Conservation (phyloP, 2,113 vertebrate genomes). For the Ictidomys tridecemlineatus region DNA sequence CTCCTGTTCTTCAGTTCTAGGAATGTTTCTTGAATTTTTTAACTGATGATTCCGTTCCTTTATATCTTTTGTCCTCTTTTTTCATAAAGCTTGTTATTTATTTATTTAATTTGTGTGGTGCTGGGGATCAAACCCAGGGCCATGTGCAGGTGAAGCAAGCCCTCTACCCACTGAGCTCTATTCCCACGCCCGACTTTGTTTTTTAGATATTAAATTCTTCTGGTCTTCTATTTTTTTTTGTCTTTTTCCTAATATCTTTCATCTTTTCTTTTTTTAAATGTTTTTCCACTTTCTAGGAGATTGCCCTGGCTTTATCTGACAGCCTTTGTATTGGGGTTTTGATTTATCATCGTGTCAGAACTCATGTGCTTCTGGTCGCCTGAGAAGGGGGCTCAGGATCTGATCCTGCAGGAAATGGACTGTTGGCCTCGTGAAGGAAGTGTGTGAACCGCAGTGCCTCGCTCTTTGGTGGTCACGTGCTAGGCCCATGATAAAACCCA, state of each 20-base stretch:
- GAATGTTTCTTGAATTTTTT: slow-evolving; percentile 2
- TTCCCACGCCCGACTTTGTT: neutral
- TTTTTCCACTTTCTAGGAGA: neutral
- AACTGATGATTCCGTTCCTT: neutral
- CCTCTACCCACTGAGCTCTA: too few relatives aligned
- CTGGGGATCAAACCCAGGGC: too few relatives aligned
- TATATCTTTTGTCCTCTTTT: neutral
- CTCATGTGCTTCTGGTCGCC: neutral
- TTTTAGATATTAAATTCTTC: neutral
- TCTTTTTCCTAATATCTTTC: neutral
- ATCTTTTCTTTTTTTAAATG: neutral
- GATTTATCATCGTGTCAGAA: neutral
- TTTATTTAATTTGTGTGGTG: too few relatives aligned
- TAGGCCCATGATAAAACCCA: neutral
- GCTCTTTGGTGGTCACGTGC: neutral
- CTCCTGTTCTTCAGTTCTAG: neutral
- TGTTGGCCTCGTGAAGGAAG: neutral
- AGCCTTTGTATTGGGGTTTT: neutral
- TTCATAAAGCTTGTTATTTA: neutral
- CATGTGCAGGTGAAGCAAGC: too few relatives aligned
- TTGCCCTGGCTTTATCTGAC: neutral
- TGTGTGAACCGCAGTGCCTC: neutral
- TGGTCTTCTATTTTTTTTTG: neutral
- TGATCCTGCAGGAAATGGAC: neutral
- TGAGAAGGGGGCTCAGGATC: neutral